Evolutionary conservation across 2,113 vertebrate genomes (phyloP).

Genomic region (Parus major): DNA sequence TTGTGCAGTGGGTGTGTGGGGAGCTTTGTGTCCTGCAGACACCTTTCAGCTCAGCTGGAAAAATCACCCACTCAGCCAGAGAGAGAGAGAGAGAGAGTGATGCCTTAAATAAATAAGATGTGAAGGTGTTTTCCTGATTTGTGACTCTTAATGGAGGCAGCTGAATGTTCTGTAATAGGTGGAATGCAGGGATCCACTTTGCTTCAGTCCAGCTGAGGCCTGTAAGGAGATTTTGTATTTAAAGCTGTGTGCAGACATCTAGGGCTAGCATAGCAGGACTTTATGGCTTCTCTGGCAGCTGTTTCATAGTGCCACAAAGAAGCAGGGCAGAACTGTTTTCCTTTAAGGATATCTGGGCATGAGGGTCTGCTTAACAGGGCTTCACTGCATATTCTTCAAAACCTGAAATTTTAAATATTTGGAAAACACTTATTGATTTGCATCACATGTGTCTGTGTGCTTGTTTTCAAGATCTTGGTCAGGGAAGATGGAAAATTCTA

Average conservation of each 20-base stretch:
- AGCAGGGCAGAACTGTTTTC: background rate
- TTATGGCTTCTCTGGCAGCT: background rate
- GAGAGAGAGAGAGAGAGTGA: background rate
- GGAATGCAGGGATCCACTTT: background rate
- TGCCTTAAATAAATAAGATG: background rate
- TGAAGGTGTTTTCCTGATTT: background rate
- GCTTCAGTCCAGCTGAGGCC: background rate
- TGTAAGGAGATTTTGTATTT: background rate
- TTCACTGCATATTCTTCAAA: background rate
- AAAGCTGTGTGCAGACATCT: background rate
- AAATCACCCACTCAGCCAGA: background rate
- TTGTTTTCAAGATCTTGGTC: background rate
- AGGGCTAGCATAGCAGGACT: background rate
- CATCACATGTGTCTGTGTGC: background rate
- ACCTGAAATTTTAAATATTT: background rate
- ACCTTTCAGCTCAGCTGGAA: background rate
- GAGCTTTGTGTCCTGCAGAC: background rate
- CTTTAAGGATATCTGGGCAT: background rate
- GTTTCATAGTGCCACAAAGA: background rate
- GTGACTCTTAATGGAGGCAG: background rate
- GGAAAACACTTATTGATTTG: background rate
- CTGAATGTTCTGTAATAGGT: background rate
- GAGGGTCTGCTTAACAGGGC: background rate
- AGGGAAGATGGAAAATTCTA: background rate
- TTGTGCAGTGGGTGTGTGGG: background rate